Percentiles rank a stretch among this genome's conserved stretches.
Conservation (phyloP, 2,888 invertebrate genomes). For the Gryllus longicercus region DNA sequence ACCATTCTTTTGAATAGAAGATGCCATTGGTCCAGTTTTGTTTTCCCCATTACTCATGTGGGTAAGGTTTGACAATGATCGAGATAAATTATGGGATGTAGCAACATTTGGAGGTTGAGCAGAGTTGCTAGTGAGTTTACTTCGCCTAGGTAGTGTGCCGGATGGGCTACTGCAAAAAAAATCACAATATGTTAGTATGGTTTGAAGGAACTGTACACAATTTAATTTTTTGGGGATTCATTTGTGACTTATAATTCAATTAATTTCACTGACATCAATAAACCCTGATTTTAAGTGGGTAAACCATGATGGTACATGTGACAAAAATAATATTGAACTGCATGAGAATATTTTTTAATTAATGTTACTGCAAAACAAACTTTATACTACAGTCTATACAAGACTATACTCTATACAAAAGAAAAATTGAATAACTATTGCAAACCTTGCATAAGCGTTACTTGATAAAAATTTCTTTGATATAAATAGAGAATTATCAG, state of each 20-base stretch:
- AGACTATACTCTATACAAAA: too few species aligned
- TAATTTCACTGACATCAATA: too few species aligned
- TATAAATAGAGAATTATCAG: too few species aligned
- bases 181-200: background rate
- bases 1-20: constrained; percentile 30
- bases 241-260: too few species aligned
- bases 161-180: constrained; percentile 33
- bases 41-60: constrained; percentile 26
- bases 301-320: background rate
- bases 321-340: too few species aligned
- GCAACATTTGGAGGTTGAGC: background rate
- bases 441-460: too few species aligned
- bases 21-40: constrained; percentile 38
- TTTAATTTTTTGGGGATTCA: too few species aligned
- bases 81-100: constrained; percentile 19
- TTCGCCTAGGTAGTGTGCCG: constrained; percentile 48
- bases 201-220: background rate
- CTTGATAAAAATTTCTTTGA: too few species aligned
- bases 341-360: too few species aligned
- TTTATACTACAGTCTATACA: too few species aligned
- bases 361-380: too few species aligned
- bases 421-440: too few species aligned
- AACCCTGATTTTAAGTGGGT: background rate
- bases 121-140: constrained; percentile 41
- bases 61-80: constrained; percentile 28